A percentile compares a stretch with the other conserved stretches of the same genome.
Conservation (phyloP, 1,140 invertebrate species). For the Megalopta genalis region DNA sequence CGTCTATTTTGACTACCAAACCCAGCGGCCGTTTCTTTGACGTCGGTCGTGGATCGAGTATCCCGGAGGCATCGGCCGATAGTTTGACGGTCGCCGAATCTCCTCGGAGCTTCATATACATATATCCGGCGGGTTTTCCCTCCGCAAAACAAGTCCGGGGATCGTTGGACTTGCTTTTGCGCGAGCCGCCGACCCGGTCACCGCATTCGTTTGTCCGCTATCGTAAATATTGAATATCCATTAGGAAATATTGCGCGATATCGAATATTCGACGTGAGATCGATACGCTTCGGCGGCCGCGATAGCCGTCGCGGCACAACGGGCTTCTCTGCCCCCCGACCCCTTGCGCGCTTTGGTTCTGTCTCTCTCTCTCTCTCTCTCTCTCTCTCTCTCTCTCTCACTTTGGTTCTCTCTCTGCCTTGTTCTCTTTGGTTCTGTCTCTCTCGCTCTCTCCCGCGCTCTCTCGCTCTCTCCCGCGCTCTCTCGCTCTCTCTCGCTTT, state of each 20-base stretch:
- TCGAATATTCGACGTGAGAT: conserved; percentile 59
- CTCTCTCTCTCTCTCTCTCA: not conserved
- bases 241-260: conserved; percentile 62
- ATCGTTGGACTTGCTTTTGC: not conserved
- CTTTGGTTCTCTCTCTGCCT: no score
- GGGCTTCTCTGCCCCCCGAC: conserved; percentile 31
- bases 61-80: not conserved
- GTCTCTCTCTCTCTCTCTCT: not conserved
- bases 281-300: conserved; percentile 43
- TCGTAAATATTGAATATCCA: conserved; percentile 66
- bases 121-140: not conserved
- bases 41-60: not conserved
- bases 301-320: not conserved
- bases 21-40: not conserved
- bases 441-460: not conserved
- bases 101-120: not conserved
- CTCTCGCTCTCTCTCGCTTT: not conserved
- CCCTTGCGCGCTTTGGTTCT: not conserved
- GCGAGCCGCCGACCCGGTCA: not conserved
- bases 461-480: not conserved
- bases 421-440: no score
- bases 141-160: not conserved
- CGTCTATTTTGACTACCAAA: not conserved
- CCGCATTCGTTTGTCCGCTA: conserved; percentile 49
- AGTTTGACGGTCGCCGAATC: not conserved